Conservation (phyloP, 1,140 invertebrate genomes). For the Rhopalosiphum maidis region DNA sequence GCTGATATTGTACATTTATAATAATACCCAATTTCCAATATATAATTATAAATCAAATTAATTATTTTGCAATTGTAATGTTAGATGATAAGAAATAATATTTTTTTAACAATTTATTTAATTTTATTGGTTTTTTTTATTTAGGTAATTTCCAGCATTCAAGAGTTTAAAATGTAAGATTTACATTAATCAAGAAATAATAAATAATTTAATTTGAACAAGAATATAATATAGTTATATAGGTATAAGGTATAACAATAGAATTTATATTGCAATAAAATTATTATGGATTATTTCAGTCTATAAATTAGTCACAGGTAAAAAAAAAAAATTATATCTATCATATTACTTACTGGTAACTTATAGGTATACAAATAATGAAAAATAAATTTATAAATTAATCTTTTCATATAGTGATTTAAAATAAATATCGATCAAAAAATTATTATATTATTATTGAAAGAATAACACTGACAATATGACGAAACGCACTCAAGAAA, state of each 20-base stretch:
- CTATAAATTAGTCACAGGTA: not conserved
- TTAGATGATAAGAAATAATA: not conserved
- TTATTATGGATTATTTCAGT: not conserved
- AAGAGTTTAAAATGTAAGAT: not conserved
- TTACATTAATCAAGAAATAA: not conserved
- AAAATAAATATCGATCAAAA: not conserved
- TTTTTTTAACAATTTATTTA: not conserved
- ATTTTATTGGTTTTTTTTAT: not conserved
- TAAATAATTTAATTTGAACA: conserved; percentile 8
- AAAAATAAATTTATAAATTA: too few relatives aligned
- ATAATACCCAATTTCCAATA: too few relatives aligned
- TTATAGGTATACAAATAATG: not conserved
- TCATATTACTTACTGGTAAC: not conserved
- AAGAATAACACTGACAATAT: not conserved
- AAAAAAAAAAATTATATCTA: not conserved
- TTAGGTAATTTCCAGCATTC: not conserved
- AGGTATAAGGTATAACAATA: not conserved
- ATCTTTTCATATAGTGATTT: not conserved
- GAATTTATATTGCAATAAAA: not conserved
- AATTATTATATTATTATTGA: too few relatives aligned
- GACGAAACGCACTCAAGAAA: too few relatives aligned
- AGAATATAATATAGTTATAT: not conserved
- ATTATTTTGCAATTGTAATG: not conserved
- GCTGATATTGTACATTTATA: too few relatives aligned
- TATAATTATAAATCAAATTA: not conserved